Evolutionary conservation across 2,113 vertebrate genomes (phyloP).

Genomic region (Ptychochromis oligacanthus): DNA sequence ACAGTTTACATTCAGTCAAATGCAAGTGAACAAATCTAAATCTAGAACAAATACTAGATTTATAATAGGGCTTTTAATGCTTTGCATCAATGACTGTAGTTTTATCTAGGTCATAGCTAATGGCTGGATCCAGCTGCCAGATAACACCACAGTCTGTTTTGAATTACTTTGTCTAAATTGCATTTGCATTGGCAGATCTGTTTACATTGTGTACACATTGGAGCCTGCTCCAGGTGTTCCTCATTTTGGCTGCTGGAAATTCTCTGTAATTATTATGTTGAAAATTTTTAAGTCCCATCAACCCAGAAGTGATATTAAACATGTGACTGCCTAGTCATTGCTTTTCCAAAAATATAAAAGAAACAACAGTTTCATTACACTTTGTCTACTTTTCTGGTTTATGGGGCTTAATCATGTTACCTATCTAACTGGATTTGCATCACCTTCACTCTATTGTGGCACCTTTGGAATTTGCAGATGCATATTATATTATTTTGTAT

Average conservation of each 20-base stretch:
- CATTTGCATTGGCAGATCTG: conserved; percentile 13
- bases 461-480: too few relatives aligned
- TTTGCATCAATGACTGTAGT: background rate
- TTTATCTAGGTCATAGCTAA: background rate
- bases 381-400: background rate
- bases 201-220: conserved; percentile 1
- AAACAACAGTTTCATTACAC: background rate
- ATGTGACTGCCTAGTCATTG: background rate
- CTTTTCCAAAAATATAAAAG: background rate
- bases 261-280: background rate
- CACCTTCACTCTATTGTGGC: too few relatives aligned
- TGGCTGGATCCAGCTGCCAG: background rate
- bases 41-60: background rate
- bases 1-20: background rate
- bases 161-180: conserved; percentile 16
- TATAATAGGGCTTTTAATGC: background rate
- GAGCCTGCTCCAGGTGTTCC: background rate
- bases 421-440: background rate
- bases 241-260: background rate
- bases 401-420: background rate
- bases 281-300: background rate
- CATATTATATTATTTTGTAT: too few relatives aligned
- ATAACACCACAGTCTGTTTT: conserved; percentile 8
- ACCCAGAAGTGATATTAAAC: background rate
- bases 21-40: background rate